Base-by-base conservation (phyloP, 2,888 invertebrate genomes). In the Anticlea derivata region DNA sequence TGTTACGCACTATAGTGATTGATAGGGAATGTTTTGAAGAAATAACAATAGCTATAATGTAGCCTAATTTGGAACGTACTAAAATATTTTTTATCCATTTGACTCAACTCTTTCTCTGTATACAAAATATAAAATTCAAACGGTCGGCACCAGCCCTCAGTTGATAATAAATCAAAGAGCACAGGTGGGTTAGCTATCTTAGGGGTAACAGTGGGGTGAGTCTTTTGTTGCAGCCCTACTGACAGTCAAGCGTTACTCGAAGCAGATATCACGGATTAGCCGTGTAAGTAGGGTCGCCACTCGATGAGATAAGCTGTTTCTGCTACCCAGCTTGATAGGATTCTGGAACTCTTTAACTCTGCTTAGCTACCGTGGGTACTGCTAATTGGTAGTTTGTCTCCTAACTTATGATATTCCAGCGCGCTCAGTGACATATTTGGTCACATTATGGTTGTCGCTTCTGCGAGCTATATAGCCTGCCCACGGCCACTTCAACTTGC, bases 231-330 rank as follows among this genome's bases (percentile, higher is more conserved):
- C 48, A 44, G 31, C 59, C 59, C 58, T 50, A 49, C 37, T 29
- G 45, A 60, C 63, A 73, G 70, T 69, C 65, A 70, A 70, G 70
- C 66, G 53, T 53, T 44, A 66, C 70, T 72, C 59, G 65, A 59
- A 68, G 59, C 71, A 72, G 74, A 75, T 77, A 74, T 73, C 57
- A 52, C 63, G 68, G 72, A 75, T 75, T 72, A 77, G 60, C 61
- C 46, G 41, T 45, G 34, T 37, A 48, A 41, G 40, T 49, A 51
- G 54, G 51, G 60, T 51, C 35, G 56, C 12, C 26, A 47, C 43
- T 37, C 45, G 51, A 41, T 50, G 27, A 52, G 51, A 51, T 59
- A 50, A 58, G 24, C 44, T 8, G 12, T 8, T 6, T 2, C 12
- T 10, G 27, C 12, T n/a, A 12, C 5, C 12, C 23, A 5, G 29